Conservation (phyloP, 2,797 vertebrate genomes). For the Catharus ustulatus region DNA sequence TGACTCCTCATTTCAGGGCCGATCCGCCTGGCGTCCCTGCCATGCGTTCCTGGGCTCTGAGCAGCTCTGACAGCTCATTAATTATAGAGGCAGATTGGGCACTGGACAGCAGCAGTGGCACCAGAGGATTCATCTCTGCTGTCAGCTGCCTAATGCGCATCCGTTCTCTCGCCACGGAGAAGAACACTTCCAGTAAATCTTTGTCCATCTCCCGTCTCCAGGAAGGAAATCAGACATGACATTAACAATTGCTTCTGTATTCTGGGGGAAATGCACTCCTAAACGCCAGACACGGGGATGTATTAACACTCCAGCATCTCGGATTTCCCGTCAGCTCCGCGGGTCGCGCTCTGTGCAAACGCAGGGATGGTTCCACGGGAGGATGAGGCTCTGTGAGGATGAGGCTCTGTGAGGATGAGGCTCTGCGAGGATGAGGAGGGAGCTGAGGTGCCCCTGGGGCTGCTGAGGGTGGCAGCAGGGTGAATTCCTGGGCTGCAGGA, state of each 20-base stretch:
- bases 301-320: slow-evolving; percentile 23
- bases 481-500: background rate
- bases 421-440: fast-evolving
- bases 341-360: background rate
- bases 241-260: slow-evolving; percentile 70
- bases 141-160: slow-evolving; percentile 63
- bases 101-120: slow-evolving; percentile 57
- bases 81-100: slow-evolving; percentile 71
- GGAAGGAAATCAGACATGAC: slow-evolving; percentile 78
- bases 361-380: background rate
- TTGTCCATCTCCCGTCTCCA: slow-evolving; percentile 56
- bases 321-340: background rate
- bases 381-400: fast-evolving
- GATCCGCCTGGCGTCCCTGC: slow-evolving; percentile 65
- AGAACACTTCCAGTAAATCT: slow-evolving; percentile 66
- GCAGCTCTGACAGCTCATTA: slow-evolving; percentile 81
- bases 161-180: slow-evolving; percentile 30
- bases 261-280: slow-evolving; percentile 54
- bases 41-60: slow-evolving; percentile 59
- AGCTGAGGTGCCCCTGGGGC: background rate
- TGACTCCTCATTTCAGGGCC: slow-evolving; percentile 76
- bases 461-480: background rate
- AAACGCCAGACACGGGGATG: slow-evolving; percentile 43
- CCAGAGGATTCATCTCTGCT: slow-evolving; percentile 69
- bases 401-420: background rate